Base-by-base conservation (phyloP, 2,797 vertebrate species). In the Microctenopoma lineatum region DNA sequence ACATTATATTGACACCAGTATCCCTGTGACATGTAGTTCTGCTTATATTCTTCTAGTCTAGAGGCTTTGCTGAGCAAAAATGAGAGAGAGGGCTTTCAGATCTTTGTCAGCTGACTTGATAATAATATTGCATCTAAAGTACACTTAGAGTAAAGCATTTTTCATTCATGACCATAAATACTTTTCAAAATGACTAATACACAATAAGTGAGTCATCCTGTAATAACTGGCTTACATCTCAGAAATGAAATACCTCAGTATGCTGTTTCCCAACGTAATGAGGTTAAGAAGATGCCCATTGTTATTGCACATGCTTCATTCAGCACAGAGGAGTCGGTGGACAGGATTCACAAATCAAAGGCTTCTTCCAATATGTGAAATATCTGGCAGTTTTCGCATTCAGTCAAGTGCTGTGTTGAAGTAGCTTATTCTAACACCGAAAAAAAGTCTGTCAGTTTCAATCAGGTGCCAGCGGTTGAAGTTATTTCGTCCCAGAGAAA, bases 121-220 rank as follows among this genome's bases (percentile, higher is more conserved):
- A 59, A 25, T 61, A 55, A 56, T 58, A 67, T 45, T 48, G 42
- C 15, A 58, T 36, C 41, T 32, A 51, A 44, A 66, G 53, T 56
- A 55, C 57, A 57, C 18, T 46, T 77, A 58, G 41, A 77, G 59
- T 59, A 50, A 73, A 68, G 4, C 42, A 47, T 73, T 84, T 84
- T 84, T 77, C 66, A 64, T 70, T 70, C 63, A 77, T 65, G 57
- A 54, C 58, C 13, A 36, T 62, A 62, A 73, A 76, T 74, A 32
- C 61, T 70, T 67, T 68, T 18, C 70, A 70, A 73, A 77, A 75
- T 77, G 70, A 78, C 65, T 74, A 72, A 81, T 77, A 45, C 12
- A 52, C 64, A 77, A 68, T 55, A 58, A 63, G 75, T 83, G 59
- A 81, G 56, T 82, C 71, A 80, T 70, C 39, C 57, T 75, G 59